phyloP scores from a whole-genome alignment of 2,888 invertebrate species.

The Hermaeophaga mercurialis region DNA sequence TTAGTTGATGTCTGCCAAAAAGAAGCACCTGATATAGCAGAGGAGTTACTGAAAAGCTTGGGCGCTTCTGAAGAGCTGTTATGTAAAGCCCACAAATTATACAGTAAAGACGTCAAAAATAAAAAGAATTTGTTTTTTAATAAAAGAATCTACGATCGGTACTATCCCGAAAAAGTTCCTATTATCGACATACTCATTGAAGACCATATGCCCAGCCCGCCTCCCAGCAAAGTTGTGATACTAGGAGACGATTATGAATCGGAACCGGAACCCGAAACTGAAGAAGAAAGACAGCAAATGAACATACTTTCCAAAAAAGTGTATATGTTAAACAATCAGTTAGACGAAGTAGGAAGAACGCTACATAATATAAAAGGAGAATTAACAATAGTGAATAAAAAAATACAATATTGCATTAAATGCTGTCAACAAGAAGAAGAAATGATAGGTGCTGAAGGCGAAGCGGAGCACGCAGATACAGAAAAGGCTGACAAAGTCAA shows the following conservation, averaged over 20 bases:
- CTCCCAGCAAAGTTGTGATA: background rate
- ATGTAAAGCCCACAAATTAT: conserved; percentile 39
- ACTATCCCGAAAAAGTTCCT: conserved; percentile 45
- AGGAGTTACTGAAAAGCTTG: conserved; percentile 40
- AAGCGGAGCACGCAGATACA: too few species aligned
- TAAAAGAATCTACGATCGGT: conserved; percentile 42
- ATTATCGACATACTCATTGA: conserved; percentile 45
- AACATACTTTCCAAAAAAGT: background rate
- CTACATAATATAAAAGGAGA: background rate
- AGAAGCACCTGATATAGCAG: conserved; percentile 32
- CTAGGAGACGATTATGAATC: background rate
- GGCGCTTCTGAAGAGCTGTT: conserved; percentile 39
- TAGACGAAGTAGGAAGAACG: conserved; percentile 14
- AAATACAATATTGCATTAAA: conserved; percentile 24
- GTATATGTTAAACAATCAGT: conserved; percentile 2
- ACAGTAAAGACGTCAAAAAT: conserved; percentile 47
- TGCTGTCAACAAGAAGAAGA: conserved; percentile 23
- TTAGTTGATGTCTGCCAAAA: conserved; percentile 45
- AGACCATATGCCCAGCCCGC: background rate
- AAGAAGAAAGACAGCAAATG: conserved; percentile 13
- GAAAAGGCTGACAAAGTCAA: background rate
- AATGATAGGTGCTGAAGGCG: too few species aligned
- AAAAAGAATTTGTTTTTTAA: conserved; percentile 50
- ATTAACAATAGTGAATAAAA: background rate
- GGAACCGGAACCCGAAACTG: conserved; percentile 14